These are phyloP conservation scores for Mycalesis mineus DNA, from an alignment of 2,888 invertebrate genomes.

Conservation along the genomic window DNA sequence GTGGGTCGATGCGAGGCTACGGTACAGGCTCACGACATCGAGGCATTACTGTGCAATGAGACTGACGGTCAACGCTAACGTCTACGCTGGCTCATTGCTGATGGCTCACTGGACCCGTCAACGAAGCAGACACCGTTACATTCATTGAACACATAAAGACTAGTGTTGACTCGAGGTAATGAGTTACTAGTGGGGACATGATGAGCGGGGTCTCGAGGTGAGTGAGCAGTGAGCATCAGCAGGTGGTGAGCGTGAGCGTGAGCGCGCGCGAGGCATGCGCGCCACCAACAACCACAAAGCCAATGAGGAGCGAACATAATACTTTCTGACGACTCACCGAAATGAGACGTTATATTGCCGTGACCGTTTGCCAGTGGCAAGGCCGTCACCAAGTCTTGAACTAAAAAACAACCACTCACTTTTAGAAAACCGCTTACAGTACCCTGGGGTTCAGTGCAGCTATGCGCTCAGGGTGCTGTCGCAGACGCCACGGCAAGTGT, in stretches of 20 bases:
- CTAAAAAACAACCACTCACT: constrained; percentile 76
- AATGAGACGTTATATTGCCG: constrained; percentile 76
- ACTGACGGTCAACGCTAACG: constrained; percentile 46
- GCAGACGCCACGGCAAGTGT: too few species aligned
- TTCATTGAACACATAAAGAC: not conserved
- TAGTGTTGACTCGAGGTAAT: constrained; percentile 2
- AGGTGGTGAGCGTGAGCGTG: constrained; percentile 46
- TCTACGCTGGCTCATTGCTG: constrained; percentile 51
- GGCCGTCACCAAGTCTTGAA: constrained; percentile 79
- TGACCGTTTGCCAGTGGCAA: constrained; percentile 78
- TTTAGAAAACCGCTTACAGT: constrained; percentile 37
- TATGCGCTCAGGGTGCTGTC: not conserved
- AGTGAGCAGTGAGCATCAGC: constrained; percentile 27
- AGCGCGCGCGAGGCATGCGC: constrained; percentile 65
- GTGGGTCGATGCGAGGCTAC: constrained; percentile 61
- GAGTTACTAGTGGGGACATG: constrained; percentile 5
- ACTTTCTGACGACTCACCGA: constrained; percentile 74
- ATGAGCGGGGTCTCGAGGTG: not conserved
- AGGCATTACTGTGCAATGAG: constrained; percentile 60
- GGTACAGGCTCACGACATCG: constrained; percentile 65
- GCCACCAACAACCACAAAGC: constrained; percentile 74
- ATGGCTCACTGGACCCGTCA: constrained; percentile 31
- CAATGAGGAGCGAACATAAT: constrained; percentile 64
- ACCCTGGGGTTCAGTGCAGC: not conserved
- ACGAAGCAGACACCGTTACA: not conserved